These are phyloP conservation scores for Alloscopus bannaensis DNA, from an alignment of 2,888 invertebrate species.

Conservation along the genomic window DNA sequence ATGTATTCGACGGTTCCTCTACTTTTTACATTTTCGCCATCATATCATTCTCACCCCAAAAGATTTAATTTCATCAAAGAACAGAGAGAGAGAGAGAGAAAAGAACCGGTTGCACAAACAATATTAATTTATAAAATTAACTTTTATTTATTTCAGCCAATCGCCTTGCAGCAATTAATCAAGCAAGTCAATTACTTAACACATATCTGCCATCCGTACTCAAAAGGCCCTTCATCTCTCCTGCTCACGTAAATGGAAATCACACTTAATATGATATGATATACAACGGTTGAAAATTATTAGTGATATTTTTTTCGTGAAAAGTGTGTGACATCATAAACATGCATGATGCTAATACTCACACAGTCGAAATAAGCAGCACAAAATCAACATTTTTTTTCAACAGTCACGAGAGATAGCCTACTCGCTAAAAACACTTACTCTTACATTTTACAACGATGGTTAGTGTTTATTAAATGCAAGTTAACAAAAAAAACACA, in stretches of 20 bases:
- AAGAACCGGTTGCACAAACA: conserved; percentile 64
- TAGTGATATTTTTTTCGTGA: conserved; percentile 19
- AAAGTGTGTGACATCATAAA: conserved; percentile 13
- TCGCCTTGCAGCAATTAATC: conserved; percentile 61
- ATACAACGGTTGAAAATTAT: conserved; percentile 35
- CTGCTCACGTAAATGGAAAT: conserved; percentile 37
- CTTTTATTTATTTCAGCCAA: conserved; percentile 64
- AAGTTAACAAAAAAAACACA: conserved; percentile 9
- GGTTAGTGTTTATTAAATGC: neutral
- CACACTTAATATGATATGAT: conserved; percentile 45
- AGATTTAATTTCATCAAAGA: conserved; percentile 61
- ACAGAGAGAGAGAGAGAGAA: too few species aligned
- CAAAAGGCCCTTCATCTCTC: conserved; percentile 26
- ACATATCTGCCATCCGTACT: conserved; percentile 54
- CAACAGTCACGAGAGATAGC: neutral
- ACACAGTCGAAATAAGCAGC: conserved; percentile 15
- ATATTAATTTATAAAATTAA: conserved; percentile 63
- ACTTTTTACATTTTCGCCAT: conserved; percentile 26
- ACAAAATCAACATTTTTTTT: conserved; percentile 25
- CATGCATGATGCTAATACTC: conserved; percentile 5
- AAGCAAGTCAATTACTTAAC: conserved; percentile 61
- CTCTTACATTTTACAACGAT: neutral
- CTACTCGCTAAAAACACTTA: neutral
- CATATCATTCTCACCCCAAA: conserved; percentile 15
- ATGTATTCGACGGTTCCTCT: too few species aligned